phyloP scores from a whole-genome alignment of 2,888 invertebrate species.

The Diaprepes abbreviatus region DNA sequence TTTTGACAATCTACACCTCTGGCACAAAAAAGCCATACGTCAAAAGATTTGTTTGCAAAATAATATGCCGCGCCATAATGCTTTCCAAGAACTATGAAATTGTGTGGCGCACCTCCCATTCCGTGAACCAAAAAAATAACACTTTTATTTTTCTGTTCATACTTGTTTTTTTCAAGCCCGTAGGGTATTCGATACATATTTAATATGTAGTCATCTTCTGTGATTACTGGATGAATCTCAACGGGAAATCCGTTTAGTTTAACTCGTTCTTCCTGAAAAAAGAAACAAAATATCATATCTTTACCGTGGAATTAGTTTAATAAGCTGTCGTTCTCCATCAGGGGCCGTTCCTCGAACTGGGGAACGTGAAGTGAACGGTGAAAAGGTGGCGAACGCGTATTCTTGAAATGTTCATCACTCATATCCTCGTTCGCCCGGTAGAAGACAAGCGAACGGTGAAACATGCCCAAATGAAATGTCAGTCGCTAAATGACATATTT shows the following conservation, averaged over 20 bases:
- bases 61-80: slow-evolving; percentile 72
- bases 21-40: slow-evolving; percentile 88
- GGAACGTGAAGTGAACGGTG: no score
- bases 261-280: slow-evolving; percentile 15
- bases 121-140: slow-evolving; percentile 79
- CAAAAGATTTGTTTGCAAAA: slow-evolving; percentile 79
- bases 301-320: no score
- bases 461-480: no score
- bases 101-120: slow-evolving; percentile 77
- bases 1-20: slow-evolving; percentile 77
- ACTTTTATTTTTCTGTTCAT: slow-evolving; percentile 65
- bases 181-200: slow-evolving; percentile 79
- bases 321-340: no score
- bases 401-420: no score
- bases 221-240: slow-evolving; percentile 75
- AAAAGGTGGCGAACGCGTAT: no score
- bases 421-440: no score
- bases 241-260: slow-evolving; percentile 75
- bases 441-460: no score
- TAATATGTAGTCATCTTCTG: slow-evolving; percentile 83
- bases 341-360: no score
- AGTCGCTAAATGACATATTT: no score
- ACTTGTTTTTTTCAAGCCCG: slow-evolving; percentile 56
- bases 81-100: slow-evolving; percentile 82
- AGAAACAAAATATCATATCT: no score